Evolutionary conservation across 2,113 vertebrate genomes (phyloP), one percentile per base, ranked within the genome.

Genomic region (Boulengeromyrus knoepffleri): DNA sequence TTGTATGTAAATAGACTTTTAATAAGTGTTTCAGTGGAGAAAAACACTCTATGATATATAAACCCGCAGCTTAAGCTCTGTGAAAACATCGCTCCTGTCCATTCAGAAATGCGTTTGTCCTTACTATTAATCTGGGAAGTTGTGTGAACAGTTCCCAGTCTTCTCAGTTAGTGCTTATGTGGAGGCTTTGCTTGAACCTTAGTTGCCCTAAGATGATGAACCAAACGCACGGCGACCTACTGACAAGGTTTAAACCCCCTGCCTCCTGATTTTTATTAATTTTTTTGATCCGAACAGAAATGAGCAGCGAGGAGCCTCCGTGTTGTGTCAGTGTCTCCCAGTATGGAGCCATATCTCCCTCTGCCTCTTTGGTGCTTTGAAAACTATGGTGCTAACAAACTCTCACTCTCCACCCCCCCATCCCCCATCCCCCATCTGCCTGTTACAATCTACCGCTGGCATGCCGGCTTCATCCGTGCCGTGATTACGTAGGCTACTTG

Each of bases 331-430:
- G 15, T 62, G 52, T 85, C 50, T 47, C 89, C 85, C 91, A 91
- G 87, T 52, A 62, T 84, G 90, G 39, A 56, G 39, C 74, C 56
- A 2, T 66, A 85, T 53, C 91, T 24, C 92, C 90, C 90, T 92
- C 90, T 91, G 90, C 88, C 80, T 88, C 77, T 21, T 92, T 89
- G 89, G 92, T 91, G 90, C 92, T 93, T 93, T 93, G 93, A 93
- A 94, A 94, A 70, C 92, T 91, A 13, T 93, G 90, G 93, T 92
- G 91, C 92, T 93, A 94, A 94, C 92, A 92, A 93, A 93, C 93
- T 90, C 90, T 93, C 94, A 27, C 58, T 66, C 70, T 77, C 70
- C 70, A 77, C 27, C 93, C 91, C 92, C 50, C 92, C 90, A 92
- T 42, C 91, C 92, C 58, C 92, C 91, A 92, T 49, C 36, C 56